Conservation (phyloP, 2,113 vertebrate genomes). For the Tragelaphus buxtoni region DNA sequence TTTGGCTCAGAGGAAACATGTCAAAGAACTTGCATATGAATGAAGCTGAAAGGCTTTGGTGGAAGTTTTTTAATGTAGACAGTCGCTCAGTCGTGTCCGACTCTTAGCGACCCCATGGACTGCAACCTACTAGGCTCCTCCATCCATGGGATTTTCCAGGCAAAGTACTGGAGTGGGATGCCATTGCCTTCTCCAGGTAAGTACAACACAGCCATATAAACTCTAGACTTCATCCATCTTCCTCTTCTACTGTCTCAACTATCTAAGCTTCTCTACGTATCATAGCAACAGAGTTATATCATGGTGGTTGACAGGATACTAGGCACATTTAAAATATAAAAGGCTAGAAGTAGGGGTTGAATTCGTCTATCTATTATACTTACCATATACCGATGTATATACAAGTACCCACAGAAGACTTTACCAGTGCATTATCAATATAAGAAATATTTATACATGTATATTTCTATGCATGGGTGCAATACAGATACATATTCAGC, state of each 20-base stretch:
- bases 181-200: background rate
- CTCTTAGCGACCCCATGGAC: too few relatives aligned
- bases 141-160: too few relatives aligned
- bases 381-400: background rate
- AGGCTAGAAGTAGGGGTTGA: background rate
- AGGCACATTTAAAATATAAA: background rate
- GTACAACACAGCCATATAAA: background rate
- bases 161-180: too few relatives aligned
- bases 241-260: background rate
- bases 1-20: background rate
- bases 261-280: background rate
- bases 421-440: background rate
- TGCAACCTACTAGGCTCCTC: too few relatives aligned
- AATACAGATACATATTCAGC: background rate
- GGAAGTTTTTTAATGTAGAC: background rate
- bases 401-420: background rate
- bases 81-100: too few relatives aligned
- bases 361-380: background rate
- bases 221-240: background rate
- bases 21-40: background rate
- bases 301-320: background rate
- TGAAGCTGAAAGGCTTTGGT: background rate
- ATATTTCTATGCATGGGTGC: background rate
- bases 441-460: background rate
- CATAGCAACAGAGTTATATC: background rate